Evolutionary conservation across 2,113 vertebrate genomes (phyloP).

Genomic region (Prionailurus viverrinus): DNA sequence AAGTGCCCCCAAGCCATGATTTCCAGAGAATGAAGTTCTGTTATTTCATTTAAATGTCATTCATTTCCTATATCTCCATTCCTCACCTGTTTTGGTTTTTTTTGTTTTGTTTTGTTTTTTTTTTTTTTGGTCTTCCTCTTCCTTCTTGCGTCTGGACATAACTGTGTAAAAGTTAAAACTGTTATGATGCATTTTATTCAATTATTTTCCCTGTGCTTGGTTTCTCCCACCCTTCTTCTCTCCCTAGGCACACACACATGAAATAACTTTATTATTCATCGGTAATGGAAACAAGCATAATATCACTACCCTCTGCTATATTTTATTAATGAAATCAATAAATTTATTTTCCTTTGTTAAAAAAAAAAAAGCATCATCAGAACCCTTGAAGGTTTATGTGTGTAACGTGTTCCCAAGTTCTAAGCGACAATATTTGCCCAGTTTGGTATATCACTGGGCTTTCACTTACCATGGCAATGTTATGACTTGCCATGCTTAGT

Average conservation of each 20-base stretch:
- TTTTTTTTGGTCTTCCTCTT: neutral
- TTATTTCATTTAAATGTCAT: neutral
- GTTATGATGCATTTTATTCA: neutral
- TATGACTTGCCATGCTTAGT: constrained; percentile 15
- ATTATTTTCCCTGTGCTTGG: neutral
- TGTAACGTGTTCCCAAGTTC: neutral
- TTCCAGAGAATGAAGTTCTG: neutral
- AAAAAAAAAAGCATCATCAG: constrained; percentile 42
- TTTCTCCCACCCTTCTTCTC: neutral
- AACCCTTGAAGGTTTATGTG: constrained; percentile 35
- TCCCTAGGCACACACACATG: neutral
- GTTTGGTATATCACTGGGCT: constrained; percentile 23
- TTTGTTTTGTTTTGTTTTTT: neutral
- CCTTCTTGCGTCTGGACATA: neutral
- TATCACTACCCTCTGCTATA: neutral
- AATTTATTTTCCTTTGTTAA: constrained; percentile 63
- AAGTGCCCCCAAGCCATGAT: neutral
- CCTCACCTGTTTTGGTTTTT: neutral
- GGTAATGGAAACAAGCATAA: constrained; percentile 26
- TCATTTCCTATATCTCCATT: neutral
- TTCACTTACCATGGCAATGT: neutral
- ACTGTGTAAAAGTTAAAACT: neutral
- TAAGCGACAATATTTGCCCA: constrained; percentile 47
- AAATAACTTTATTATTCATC: constrained; percentile 41
- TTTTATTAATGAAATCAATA: constrained; percentile 71